Base-by-base conservation (phyloP, 92 coral and sea anemone species). In the Muricea muricata region DNA sequence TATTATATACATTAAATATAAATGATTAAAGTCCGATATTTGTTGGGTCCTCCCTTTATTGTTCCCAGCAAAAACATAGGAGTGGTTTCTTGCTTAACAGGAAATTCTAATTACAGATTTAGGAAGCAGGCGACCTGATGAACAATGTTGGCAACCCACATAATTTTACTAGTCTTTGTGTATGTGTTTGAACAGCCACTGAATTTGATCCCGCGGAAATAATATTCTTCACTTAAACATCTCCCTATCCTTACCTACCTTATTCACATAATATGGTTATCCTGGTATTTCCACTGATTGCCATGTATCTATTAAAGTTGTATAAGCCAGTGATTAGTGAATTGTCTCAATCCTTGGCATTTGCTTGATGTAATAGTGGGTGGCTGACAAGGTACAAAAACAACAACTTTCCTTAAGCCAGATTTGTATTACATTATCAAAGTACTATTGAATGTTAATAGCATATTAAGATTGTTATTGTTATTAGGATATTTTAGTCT, bases 11-110 rank as follows among this genome's bases (percentile, higher is more conserved):
- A n/a, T n/a, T n/a, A 57, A 57, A 4, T 57, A 28, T 28, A 21
- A 7, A 57, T 4, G 65, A 57, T 28, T n/a, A 20, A 57, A 21
- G 61, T 54, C 61, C 61, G 15, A 23, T 54, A 54, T 60, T 3
- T 60, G 32, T 24, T 11, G 68, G 68, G 7, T 28, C 68, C 21
- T 13, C 70, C 70, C 37, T 26, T 15, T 26, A 63, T 63, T 63
- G 70, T 63, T 63, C 18, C 70, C 4, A 60, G 28, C 68, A 25
- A 60, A 33, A 24, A 60, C 35, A 28, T 63, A 63, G 35, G 70
- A 63, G 70, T 63, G 70, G 70, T 63, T 63, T 63, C 70, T 63
- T 28, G 39, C 70, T 63, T 60, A 17, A 32, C 70, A 63, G 70
- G 70, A 63, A 63, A 63, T 63, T 30, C 37, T 11, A 28, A 26